Conservation (phyloP, 2,113 vertebrate genomes). For the Corythoichthys intestinalis region DNA sequence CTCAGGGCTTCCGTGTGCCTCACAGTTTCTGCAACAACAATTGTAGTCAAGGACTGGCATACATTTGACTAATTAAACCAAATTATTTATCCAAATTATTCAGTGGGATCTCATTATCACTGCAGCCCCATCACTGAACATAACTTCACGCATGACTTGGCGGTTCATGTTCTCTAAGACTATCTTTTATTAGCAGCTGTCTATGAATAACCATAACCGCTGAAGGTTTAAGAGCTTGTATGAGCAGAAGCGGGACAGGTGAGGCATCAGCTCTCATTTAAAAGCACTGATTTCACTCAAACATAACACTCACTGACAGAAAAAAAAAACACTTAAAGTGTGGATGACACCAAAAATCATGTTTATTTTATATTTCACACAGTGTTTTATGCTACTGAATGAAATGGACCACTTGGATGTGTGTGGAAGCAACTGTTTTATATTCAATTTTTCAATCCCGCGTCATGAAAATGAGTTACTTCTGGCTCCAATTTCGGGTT, state of each 20-base stretch:
- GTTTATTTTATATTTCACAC: no score
- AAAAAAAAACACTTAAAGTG: not conserved
- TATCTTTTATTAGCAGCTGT: not conserved
- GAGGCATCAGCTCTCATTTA: slow-evolving; percentile 11
- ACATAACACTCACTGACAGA: not conserved
- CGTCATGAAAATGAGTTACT: no score
- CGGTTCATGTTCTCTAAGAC: slow-evolving; percentile 4
- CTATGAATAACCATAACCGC: slow-evolving; percentile 17
- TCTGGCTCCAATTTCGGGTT: no score
- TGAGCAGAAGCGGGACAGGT: slow-evolving; percentile 15
- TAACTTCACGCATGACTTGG: slow-evolving; percentile 13
- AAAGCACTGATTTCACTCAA: slow-evolving; percentile 1
- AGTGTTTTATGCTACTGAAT: no score
- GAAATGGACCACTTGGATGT: no score
- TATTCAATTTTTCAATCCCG: no score
- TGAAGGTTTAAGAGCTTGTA: slow-evolving; percentile 18
- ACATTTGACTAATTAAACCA: slow-evolving; percentile 1
- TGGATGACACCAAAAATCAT: no score
- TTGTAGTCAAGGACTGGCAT: not conserved
- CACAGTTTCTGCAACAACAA: slow-evolving; percentile 51
- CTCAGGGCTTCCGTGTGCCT: slow-evolving; percentile 47
- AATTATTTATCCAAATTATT: not conserved
- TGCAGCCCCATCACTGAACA: not conserved
- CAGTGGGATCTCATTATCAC: not conserved
- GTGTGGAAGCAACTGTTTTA: no score